phyloP scores from a whole-genome alignment of 2,888 invertebrate species.

The Lacanobia oleracea region DNA sequence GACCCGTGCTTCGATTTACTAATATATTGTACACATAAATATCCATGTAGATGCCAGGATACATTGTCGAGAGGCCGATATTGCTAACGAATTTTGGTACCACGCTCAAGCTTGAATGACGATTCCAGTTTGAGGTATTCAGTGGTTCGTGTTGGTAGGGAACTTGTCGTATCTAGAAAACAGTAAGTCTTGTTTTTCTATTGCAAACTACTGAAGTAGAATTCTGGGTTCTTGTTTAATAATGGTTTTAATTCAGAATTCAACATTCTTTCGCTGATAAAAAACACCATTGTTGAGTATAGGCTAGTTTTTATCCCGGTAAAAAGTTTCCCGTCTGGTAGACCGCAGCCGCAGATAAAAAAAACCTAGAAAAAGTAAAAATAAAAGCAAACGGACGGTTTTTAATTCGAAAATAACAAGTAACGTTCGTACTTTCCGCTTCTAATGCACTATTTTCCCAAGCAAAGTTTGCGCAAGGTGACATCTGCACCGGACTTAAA shows the following conservation, averaged over 20 bases:
- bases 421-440: not conserved
- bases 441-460: not conserved
- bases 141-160: not conserved
- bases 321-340: too few species aligned
- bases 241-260: too few species aligned
- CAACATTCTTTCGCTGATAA: too few species aligned
- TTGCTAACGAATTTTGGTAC: not conserved
- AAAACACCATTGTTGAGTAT: too few species aligned
- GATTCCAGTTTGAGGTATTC: not conserved
- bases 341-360: too few species aligned
- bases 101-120: not conserved
- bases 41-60: not conserved
- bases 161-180: not conserved
- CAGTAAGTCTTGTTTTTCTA: too few species aligned
- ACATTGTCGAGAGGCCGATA: conserved; percentile 2
- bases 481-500: conserved; percentile 25
- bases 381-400: not conserved
- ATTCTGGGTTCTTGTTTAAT: too few species aligned
- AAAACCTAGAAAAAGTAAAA: not conserved
- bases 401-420: not conserved
- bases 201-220: not conserved
- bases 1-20: conserved; percentile 15
- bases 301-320: not conserved
- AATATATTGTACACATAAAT: conserved; percentile 47
- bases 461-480: conserved; percentile 13